Percentiles rank a stretch among this genome's conserved stretches.
Evolutionary conservation across 2,888 invertebrate genomes (phyloP).

Genomic region (Pandemis corylana): DNA sequence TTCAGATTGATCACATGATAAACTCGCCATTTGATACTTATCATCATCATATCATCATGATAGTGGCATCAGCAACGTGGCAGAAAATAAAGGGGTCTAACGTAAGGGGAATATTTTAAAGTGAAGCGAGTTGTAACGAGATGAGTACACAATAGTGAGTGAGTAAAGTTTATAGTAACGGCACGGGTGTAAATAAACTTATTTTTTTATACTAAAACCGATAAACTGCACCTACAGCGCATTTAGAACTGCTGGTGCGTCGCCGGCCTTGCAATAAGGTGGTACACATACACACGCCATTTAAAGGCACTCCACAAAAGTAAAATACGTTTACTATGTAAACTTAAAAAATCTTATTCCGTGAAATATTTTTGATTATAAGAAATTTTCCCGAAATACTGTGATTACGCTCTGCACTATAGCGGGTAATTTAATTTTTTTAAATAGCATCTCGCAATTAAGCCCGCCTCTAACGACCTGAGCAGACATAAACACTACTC

Average conservation of each 20-base stretch:
- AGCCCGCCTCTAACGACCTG: constrained; percentile 16
- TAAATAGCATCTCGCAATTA: constrained; percentile 18
- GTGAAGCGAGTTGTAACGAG: no score
- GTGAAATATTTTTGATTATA: not conserved
- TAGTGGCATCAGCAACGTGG: not conserved
- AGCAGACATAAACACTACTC: constrained; percentile 15
- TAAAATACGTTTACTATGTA: no score
- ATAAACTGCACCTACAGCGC: no score
- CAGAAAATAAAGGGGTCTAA: not conserved
- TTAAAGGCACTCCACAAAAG: no score
- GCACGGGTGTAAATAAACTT: no score
- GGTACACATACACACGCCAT: no score
- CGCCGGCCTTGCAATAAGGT: no score
- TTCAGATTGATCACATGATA: constrained; percentile 1
- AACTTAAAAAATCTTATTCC: not conserved
- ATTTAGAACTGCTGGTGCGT: no score
- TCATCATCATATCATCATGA: not conserved
- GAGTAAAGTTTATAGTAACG: no score
- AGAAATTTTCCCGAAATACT: constrained; percentile 5
- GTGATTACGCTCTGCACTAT: not conserved
- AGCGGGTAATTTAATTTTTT: not conserved
- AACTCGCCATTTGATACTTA: not conserved
- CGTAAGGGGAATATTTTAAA: no score
- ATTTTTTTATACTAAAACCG: no score
- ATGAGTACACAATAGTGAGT: no score